Conservation (phyloP, 2,888 invertebrate genomes). For the Phengaris alcon region DNA sequence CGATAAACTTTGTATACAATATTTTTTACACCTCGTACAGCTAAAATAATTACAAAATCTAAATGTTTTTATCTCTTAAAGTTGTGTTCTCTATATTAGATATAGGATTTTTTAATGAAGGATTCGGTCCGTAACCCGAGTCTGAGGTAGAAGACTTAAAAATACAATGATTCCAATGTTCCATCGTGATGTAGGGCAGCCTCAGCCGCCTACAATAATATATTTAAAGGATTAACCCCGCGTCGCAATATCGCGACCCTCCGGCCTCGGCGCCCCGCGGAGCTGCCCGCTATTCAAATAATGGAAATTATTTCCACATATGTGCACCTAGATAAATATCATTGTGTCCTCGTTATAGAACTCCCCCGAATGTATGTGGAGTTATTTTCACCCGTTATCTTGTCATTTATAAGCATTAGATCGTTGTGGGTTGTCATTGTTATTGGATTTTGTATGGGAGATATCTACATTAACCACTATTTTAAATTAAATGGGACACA, state of each 20-base stretch:
- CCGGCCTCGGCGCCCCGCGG: constrained; percentile 49
- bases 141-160: not conserved
- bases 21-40: too few species aligned
- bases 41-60: too few species aligned
- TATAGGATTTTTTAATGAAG: not conserved
- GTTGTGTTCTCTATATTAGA: not conserved
- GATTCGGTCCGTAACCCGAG: too few species aligned
- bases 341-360: constrained; percentile 71
- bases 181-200: constrained; percentile 58
- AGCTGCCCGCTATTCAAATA: constrained; percentile 71
- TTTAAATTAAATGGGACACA: not conserved
- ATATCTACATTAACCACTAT: not conserved
- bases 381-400: constrained; percentile 66
- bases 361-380: constrained; percentile 60
- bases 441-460: not conserved
- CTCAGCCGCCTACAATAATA: constrained; percentile 75
- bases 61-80: too few species aligned
- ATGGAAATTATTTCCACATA: constrained; percentile 79
- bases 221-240: constrained; percentile 78
- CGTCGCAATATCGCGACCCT: constrained; percentile 77
- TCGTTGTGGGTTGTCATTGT: not conserved
- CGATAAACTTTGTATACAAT: too few species aligned
- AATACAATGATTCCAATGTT: constrained; percentile 39
- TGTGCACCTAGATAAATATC: constrained; percentile 78
- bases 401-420: constrained; percentile 24